Percentiles rank a stretch among this genome's conserved stretches.
Conservation (phyloP, 2,113 vertebrate species). For the Equus quagga region DNA sequence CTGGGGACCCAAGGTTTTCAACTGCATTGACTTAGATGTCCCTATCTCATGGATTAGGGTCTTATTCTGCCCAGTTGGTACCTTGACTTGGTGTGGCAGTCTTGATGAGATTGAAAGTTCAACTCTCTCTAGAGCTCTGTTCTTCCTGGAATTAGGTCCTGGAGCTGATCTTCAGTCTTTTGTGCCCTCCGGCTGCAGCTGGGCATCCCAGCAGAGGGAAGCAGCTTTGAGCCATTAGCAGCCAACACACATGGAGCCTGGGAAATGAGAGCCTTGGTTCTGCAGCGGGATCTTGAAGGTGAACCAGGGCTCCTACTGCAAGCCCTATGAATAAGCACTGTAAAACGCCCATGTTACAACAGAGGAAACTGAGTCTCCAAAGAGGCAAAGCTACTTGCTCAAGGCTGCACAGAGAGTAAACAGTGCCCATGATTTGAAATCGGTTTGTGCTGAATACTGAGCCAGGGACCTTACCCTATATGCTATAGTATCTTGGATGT, state of each 20-base stretch:
- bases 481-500: background rate
- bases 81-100: background rate
- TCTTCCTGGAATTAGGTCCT: background rate
- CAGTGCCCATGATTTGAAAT: background rate
- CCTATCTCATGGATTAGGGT: background rate
- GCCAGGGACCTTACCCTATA: background rate
- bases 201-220: background rate
- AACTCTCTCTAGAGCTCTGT: background rate
- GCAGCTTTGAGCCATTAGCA: background rate
- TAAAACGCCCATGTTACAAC: background rate
- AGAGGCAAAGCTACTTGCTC: background rate
- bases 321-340: background rate
- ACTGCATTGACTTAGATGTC: background rate
- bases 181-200: background rate
- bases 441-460: background rate
- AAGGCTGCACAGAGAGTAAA: background rate
- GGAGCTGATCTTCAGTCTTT: background rate
- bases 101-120: background rate
- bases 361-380: background rate
- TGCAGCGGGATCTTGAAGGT: background rate
- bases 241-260: background rate
- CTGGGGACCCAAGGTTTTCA: background rate
- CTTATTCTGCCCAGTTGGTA: background rate
- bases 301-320: background rate
- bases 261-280: background rate